Evolutionary conservation across 2,888 invertebrate genomes (phyloP).

Genomic region (Hemithea aestivaria): DNA sequence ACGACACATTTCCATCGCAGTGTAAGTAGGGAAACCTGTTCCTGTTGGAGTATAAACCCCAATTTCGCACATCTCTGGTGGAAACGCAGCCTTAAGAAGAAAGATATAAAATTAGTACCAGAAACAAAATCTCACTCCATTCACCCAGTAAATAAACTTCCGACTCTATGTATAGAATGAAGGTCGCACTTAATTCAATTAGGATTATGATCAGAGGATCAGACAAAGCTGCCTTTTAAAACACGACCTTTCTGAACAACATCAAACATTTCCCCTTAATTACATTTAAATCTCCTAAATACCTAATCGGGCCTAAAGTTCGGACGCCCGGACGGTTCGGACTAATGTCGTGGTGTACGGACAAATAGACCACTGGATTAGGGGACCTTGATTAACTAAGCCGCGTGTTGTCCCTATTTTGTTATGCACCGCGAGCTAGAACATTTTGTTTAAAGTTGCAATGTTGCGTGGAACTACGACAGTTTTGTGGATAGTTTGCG

Average conservation of each 20-base stretch:
- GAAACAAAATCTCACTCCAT: too few relatives aligned
- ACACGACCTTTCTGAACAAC: conserved; percentile 27
- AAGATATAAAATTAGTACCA: too few relatives aligned
- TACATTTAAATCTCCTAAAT: conserved; percentile 32
- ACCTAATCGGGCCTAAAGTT: conserved; percentile 28
- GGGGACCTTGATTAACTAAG: conserved; percentile 70
- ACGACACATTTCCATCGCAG: too few relatives aligned
- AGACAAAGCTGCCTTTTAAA: conserved; percentile 17
- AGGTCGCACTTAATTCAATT: conserved; percentile 12
- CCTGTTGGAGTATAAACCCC: too few relatives aligned
- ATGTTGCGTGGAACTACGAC: too few relatives aligned
- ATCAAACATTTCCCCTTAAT: conserved; percentile 30
- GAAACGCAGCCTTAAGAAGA: too few relatives aligned
- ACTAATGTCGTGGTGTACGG: conserved; percentile 68
- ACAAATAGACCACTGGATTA: conserved; percentile 63
- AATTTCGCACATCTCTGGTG: too few relatives aligned
- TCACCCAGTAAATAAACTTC: too few relatives aligned
- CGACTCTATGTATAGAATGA: too few relatives aligned
- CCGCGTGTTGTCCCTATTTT: conserved; percentile 56
- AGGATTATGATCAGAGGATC: conserved; percentile 17
- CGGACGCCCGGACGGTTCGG: conserved; percentile 52
- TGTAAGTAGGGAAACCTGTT: too few relatives aligned
- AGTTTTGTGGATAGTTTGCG: too few relatives aligned
- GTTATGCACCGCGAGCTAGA: conserved; percentile 50
- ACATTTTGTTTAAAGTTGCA: too few relatives aligned